Evolutionary conservation across 2,888 invertebrate species (phyloP).

Genomic region (Pomacea canaliculata): DNA sequence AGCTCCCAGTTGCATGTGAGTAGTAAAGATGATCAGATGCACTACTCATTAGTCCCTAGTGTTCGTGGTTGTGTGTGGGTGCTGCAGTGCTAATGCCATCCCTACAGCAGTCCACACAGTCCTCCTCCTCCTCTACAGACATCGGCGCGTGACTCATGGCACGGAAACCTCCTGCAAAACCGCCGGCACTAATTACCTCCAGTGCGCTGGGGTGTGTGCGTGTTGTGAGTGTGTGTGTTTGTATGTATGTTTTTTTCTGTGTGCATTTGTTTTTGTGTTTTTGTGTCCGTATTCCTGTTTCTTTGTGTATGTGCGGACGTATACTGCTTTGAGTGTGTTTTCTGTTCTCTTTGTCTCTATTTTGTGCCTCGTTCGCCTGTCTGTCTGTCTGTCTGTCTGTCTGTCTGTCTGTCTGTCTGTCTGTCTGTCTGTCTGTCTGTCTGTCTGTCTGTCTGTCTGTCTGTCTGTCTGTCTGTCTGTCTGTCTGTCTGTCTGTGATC

Average conservation of each 20-base stretch:
- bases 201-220: too few relatives aligned
- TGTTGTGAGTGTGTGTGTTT: too few relatives aligned
- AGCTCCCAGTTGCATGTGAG: too few relatives aligned
- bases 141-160: too few relatives aligned
- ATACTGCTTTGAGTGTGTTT: not conserved
- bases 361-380: not conserved
- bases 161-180: too few relatives aligned
- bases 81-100: too few relatives aligned
- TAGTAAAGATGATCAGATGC: too few relatives aligned
- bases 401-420: not conserved
- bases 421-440: not conserved
- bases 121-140: too few relatives aligned
- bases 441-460: not conserved
- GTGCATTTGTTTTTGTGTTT: not conserved
- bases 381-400: not conserved
- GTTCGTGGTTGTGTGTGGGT: too few relatives aligned
- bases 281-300: not conserved
- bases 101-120: too few relatives aligned
- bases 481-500: not conserved
- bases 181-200: too few relatives aligned
- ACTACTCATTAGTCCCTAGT: too few relatives aligned
- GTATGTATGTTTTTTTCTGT: not conserved
- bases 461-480: not conserved
- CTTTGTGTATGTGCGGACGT: not conserved
- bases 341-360: not conserved